A percentile compares a stretch with the other conserved stretches of the same genome.
Conservation (phyloP, 2,113 vertebrate species). For the Strigops habroptila region DNA sequence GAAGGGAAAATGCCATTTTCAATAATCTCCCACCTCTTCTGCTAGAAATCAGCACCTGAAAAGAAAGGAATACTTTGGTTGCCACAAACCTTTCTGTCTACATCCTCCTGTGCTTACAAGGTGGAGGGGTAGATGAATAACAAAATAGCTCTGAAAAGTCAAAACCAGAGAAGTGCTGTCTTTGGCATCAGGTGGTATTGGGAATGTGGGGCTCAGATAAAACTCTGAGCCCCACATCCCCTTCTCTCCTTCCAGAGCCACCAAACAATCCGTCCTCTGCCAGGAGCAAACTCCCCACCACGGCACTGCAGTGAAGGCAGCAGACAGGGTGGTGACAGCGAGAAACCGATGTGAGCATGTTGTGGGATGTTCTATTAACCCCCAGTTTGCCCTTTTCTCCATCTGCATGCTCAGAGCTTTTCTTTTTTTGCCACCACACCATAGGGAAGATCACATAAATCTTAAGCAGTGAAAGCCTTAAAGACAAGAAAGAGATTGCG, state of each 20-base stretch:
- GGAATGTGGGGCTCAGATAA: not conserved
- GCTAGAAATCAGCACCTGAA: not conserved
- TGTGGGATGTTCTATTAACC: not conserved
- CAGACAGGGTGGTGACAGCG: not conserved
- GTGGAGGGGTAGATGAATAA: too few relatives aligned
- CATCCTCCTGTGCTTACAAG: not conserved
- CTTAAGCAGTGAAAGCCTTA: not conserved
- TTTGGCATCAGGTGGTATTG: not conserved
- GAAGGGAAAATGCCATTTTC: not conserved
- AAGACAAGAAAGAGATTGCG: not conserved
- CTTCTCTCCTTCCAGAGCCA: not conserved
- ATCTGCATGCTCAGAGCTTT: not conserved
- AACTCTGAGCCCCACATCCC: not conserved
- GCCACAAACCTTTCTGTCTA: not conserved
- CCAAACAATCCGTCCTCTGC: not conserved
- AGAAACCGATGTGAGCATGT: not conserved
- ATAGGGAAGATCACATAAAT: not conserved
- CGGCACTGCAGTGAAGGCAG: not conserved
- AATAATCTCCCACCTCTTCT: not conserved
- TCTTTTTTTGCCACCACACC: not conserved
- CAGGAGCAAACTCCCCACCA: not conserved
- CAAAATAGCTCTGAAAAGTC: not conserved
- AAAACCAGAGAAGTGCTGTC: rapidly evolving
- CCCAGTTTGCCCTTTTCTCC: constrained; percentile 11
- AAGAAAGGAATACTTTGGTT: not conserved